phyloP scores from a whole-genome alignment of 1,140 invertebrate genomes.

The Neodiprion virginianus region DNA sequence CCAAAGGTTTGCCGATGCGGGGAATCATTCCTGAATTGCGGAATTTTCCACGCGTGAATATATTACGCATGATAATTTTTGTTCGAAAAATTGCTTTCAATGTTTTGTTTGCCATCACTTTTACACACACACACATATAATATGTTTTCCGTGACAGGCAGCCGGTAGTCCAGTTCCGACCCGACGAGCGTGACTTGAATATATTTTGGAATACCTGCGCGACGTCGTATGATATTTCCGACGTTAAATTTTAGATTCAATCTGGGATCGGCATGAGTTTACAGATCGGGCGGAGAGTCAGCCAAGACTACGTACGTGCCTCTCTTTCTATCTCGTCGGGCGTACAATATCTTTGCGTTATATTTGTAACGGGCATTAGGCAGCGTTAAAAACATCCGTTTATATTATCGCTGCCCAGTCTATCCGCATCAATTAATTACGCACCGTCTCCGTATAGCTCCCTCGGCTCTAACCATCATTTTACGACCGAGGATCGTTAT shows the following conservation, averaged over 20 bases:
- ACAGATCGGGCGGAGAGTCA: background rate
- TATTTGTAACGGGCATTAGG: background rate
- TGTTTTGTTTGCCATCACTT: too few relatives aligned
- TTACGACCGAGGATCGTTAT: too few relatives aligned
- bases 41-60: too few relatives aligned
- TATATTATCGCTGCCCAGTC: background rate
- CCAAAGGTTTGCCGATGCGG: too few relatives aligned
- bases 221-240: background rate
- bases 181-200: background rate
- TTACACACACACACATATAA: too few relatives aligned
- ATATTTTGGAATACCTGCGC: background rate
- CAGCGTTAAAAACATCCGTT: background rate
- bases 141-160: too few relatives aligned
- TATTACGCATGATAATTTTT: too few relatives aligned
- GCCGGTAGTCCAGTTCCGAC: too few relatives aligned
- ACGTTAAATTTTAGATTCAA: constrained; percentile 1
- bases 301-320: too few relatives aligned
- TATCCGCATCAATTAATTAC: background rate
- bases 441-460: background rate
- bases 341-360: background rate
- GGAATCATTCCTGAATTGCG: too few relatives aligned
- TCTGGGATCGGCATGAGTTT: background rate
- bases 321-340: background rate
- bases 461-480: too few relatives aligned
- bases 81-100: too few relatives aligned